A percentile compares a stretch with the other conserved stretches of the same genome.
Conservation (phyloP, 2,797 vertebrate genomes). For the Poeciliopsis turneri region DNA sequence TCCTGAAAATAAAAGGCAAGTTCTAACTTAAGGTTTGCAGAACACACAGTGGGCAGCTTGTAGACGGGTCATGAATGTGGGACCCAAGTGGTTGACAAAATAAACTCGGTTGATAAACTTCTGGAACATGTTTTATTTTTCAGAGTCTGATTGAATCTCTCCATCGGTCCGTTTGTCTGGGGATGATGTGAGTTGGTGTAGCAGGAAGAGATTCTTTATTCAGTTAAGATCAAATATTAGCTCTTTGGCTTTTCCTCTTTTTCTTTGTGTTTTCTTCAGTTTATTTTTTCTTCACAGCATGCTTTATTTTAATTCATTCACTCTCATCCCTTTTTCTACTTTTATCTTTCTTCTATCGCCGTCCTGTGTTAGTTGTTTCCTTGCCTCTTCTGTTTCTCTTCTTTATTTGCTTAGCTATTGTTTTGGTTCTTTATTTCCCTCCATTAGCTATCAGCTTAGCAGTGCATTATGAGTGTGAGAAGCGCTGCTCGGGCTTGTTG, state of each 20-base stretch:
- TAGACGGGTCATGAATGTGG: too few species aligned
- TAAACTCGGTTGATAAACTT: too few species aligned
- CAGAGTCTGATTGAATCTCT: too few species aligned
- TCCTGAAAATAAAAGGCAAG: too few species aligned
- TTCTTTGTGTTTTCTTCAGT: not conserved
- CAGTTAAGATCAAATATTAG: not conserved
- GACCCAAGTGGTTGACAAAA: too few species aligned
- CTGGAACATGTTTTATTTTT: too few species aligned
- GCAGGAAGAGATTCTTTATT: not conserved
- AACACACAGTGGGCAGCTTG: too few species aligned
- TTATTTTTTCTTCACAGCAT: not conserved
- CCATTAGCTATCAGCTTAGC: constrained; percentile 1
- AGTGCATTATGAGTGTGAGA: constrained; percentile 9
- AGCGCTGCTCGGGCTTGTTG: constrained; percentile 4
- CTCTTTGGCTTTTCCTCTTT: not conserved
- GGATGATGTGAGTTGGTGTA: not conserved
- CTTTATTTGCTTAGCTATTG: not conserved
- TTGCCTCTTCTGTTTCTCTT: not conserved
- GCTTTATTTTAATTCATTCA: not conserved
- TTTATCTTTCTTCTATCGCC: not conserved
- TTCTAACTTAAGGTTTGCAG: too few species aligned
- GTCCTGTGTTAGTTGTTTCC: not conserved
- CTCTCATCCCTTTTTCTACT: not conserved
- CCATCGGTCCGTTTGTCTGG: not conserved
- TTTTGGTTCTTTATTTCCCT: constrained; percentile 1